These are phyloP conservation scores for Pteronotus mesoamericanus DNA, from an alignment of 2,797 vertebrate species.

Conservation along the genomic window DNA sequence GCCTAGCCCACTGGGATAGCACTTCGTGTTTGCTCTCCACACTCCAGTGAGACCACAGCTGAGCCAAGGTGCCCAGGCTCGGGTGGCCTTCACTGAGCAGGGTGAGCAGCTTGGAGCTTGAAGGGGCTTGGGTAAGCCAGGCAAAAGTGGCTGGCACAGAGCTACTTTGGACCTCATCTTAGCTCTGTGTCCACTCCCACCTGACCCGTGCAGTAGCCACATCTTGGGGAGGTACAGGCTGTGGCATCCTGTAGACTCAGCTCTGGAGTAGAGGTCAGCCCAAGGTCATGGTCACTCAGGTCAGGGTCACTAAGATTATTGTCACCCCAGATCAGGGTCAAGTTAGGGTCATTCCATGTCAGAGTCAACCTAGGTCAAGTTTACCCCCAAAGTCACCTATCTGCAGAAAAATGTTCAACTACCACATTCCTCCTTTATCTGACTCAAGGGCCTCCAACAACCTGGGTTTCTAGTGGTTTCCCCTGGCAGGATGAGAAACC, in stretches of 20 bases:
- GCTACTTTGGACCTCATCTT: not conserved
- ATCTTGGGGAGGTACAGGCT: not conserved
- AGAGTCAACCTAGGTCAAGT: not conserved
- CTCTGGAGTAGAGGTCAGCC: not conserved
- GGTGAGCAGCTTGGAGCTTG: not conserved
- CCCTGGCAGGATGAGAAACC: not conserved
- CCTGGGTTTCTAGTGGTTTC: not conserved
- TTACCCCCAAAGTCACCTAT: not conserved
- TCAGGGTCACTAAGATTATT: not conserved
- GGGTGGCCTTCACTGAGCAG: not conserved
- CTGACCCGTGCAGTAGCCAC: not conserved
- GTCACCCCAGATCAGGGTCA: not conserved
- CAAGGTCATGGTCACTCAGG: not conserved
- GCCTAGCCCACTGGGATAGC: not conserved
- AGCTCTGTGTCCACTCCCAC: not conserved
- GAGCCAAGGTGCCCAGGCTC: not conserved
- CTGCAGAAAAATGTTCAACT: not conserved
- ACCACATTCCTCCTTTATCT: not conserved
- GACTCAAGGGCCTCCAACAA: not conserved
- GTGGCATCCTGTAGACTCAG: not conserved
- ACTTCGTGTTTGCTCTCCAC: not conserved
- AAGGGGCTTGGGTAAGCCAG: not conserved
- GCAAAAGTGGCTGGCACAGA: not conserved
- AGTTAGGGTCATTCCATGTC: not conserved
- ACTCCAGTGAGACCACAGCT: not conserved